Percentiles rank a stretch among this genome's conserved stretches.
Conservation (phyloP, 2,888 invertebrate species). For the Trichacis sp. region DNA sequence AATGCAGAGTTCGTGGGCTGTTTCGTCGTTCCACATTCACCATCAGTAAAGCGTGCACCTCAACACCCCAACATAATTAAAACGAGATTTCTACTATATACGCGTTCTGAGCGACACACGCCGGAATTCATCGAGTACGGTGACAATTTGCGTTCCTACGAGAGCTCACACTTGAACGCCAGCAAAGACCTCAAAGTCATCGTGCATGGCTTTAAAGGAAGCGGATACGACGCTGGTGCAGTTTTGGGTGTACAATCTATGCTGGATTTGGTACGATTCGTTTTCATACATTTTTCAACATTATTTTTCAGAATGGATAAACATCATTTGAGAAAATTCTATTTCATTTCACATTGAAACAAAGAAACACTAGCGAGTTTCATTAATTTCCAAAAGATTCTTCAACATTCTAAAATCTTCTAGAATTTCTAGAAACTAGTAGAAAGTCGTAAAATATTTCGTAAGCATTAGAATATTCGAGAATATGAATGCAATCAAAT, state of each 20-base stretch:
- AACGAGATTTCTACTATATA: conserved; percentile 72
- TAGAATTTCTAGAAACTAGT: too few relatives aligned
- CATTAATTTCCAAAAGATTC: too few relatives aligned
- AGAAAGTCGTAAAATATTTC: too few relatives aligned
- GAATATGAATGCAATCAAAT: too few relatives aligned
- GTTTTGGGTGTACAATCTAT: conserved; percentile 68
- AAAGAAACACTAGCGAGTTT: too few relatives aligned
- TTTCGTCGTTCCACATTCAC: conserved; percentile 70
- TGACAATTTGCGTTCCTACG: conserved; percentile 69
- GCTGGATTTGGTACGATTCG: conserved; percentile 71
- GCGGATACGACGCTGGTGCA: conserved; percentile 69
- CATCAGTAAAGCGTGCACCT: conserved; percentile 71
- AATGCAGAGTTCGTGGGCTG: conserved; percentile 74
- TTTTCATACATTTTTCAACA: too few relatives aligned
- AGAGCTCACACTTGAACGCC: conserved; percentile 68
- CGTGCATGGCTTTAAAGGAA: conserved; percentile 74
- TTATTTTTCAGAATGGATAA: too few relatives aligned
- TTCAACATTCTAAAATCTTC: too few relatives aligned
- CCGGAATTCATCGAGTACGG: conserved; percentile 70
- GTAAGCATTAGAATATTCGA: too few relatives aligned
- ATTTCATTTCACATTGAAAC: too few relatives aligned
- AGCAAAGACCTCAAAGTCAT: conserved; percentile 70
- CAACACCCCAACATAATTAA: conserved; percentile 71
- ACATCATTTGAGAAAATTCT: background rate
- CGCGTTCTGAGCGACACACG: conserved; percentile 63